Evolutionary conservation across 30 jellyfish, hydroid and myxozoan genomes (phyloP), one percentile per base, ranked within the genome.

Genomic region (Euphysa ruthae): DNA sequence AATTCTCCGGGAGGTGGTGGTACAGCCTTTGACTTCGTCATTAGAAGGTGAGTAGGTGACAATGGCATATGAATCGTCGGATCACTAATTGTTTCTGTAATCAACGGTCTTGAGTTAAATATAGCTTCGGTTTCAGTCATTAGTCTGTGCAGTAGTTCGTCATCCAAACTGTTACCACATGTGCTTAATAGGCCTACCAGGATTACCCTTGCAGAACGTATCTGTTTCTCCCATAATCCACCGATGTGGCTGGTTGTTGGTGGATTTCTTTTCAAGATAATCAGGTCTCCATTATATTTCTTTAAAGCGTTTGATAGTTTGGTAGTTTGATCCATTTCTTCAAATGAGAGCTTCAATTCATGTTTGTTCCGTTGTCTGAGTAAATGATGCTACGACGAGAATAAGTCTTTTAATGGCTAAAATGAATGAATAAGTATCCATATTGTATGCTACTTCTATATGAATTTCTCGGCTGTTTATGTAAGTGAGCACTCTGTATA

Each of bases 101-200:
- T 32, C 32, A 64, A 65, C 34, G 77, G 77, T 22, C 57, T 63
- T 0, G 71, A 64, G 42, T 64, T 64, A 44, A 32, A 23, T 35
- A 64, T 43, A 15, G 63, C 65, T 64, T 64, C 77, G 73, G 35
- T 24, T 38, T 64, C 77, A 38, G 77, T 64, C 23, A 64, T 63
- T 65, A 64, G 27, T 32, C 66, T 64, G 35, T 54, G 34, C 66
- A 64, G 43, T 16, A 65, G 43, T 35, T 64, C 77, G 22, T 64
- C 77, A 43, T 61, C 60, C 23, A 64, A 65, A 43, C 12, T 24
- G 24, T 64, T 35, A 7, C 77, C 71, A 32, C 43, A 65, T 10
- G 34, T 64, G 66, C 19, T 64, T 49, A 64, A 54, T 22, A 64
- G 65, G 7, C 66, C 35, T 32, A 21, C 35, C 73, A 64, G 77